Percentiles rank a stretch among this genome's conserved stretches.
These are phyloP conservation scores for Macaca mulatta DNA, from an alignment of 2,113 vertebrate species.

Conservation along the genomic window DNA sequence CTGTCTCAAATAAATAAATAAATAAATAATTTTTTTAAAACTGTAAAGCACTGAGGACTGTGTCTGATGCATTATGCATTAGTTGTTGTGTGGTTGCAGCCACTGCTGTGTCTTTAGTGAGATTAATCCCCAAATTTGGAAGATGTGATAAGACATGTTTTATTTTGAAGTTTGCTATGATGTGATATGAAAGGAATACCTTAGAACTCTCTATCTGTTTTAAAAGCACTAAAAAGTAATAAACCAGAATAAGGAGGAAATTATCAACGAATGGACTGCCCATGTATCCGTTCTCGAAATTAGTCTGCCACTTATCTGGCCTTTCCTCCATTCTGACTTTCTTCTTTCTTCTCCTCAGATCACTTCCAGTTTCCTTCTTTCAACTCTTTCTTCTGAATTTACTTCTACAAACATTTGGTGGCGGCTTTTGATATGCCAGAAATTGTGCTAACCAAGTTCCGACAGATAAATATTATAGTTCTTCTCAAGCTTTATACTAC, in stretches of 20 bases:
- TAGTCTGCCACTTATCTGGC: background rate
- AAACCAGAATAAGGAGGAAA: conserved; percentile 10
- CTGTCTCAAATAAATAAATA: background rate
- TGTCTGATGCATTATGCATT: background rate
- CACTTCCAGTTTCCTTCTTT: background rate
- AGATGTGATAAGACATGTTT: background rate
- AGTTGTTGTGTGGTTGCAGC: background rate
- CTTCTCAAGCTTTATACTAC: background rate
- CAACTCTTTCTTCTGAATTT: background rate
- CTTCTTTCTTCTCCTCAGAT: background rate
- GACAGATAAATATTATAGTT: background rate
- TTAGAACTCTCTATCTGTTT: conserved; percentile 58
- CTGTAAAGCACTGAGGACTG: background rate
- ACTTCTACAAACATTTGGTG: background rate
- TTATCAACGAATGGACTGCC: background rate
- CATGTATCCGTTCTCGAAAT: conserved; percentile 10
- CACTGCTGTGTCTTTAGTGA: background rate
- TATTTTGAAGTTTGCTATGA: conserved; percentile 50
- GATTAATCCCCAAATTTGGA: background rate
- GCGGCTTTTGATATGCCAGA: background rate
- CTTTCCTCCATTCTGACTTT: background rate
- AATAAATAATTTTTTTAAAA: background rate
- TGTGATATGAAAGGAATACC: conserved; percentile 60
- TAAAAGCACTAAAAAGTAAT: conserved; percentile 51
- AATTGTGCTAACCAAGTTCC: background rate